These are phyloP conservation scores for Halcyon leucocephala DNA, from an alignment of 2,797 vertebrate species.

Conservation along the genomic window DNA sequence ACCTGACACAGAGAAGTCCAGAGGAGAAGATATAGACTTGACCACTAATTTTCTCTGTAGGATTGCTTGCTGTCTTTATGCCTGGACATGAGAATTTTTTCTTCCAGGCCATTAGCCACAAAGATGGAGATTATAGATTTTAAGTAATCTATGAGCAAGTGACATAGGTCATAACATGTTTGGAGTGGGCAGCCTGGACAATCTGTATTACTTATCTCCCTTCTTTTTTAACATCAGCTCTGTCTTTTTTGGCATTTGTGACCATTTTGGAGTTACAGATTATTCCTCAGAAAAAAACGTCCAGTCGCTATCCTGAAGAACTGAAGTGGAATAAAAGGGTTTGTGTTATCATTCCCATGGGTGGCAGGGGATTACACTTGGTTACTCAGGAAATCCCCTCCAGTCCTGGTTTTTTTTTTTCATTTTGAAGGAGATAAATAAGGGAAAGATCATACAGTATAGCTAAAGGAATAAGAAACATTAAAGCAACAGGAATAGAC, in stretches of 20 bases:
- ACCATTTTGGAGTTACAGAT: not conserved
- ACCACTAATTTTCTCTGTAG: not conserved
- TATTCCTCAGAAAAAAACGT: not conserved
- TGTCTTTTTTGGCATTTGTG: not conserved
- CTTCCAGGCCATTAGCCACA: not conserved
- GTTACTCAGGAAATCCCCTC: not conserved
- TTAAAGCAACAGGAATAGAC: not conserved
- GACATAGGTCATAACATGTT: not conserved
- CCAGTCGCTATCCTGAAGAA: not conserved
- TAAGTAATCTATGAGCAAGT: not conserved
- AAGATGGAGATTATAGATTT: not conserved
- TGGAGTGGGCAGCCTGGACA: not conserved
- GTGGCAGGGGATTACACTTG: not conserved
- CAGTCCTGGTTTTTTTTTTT: not conserved
- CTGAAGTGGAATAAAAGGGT: not conserved
- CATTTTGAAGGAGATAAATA: not conserved
- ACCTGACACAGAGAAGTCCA: not conserved
- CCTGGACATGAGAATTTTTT: not conserved
- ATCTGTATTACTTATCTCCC: not conserved
- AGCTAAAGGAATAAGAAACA: not conserved
- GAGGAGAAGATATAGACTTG: not conserved
- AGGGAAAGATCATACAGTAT: not conserved
- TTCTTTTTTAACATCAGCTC: not conserved
- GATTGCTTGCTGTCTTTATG: not conserved
- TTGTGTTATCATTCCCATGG: not conserved